Base-by-base conservation (phyloP, 2,888 invertebrate genomes). In the Sinohyriopsis cumingii region DNA sequence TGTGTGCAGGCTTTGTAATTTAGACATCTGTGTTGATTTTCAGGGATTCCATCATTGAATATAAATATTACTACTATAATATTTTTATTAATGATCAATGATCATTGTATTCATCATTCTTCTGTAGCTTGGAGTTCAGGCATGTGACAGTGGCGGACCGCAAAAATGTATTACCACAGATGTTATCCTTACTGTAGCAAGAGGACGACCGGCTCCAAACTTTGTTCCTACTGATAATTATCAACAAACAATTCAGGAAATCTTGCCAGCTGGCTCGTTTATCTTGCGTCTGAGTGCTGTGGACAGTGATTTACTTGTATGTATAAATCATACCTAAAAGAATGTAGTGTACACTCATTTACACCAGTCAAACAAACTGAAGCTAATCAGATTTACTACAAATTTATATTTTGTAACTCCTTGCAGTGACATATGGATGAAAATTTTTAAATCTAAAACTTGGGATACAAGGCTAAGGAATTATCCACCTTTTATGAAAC, bases 81-180 rank as follows among this genome's bases (percentile, higher is more conserved):
- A 59, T 22, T 24, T 18, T 57, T 12, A n/a, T 57, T 22, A 2
- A 24, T 59, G 22, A 59, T 59, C 24, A 59, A 1, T 12, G 33
- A 33, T 56, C 5, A 18, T 25, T 53, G 6, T 64, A 5, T 55
- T 22, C 2, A 45, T 20, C 15, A 20, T 22, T 22, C 55, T 19
- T 24, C 71, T 73, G 24, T 71, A 84, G 85, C 65, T 84, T n/a
- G 63, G 55, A 28, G 75, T 89, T 3, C 67, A 76, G 67, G 88
- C 87, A 1, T 87, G 84, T 80, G 87, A 87, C 72, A 77, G 79
- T 63, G 87, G 88, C 24, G 76, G 78, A 20, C 88, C 88, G 19
- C 65, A 67, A 25, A 76, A 72, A 64, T 86, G 84, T 70, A 75
- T 74, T 7, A 77, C 78, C 22, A 73, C 82, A 6, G 65, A 76